phyloP scores from a whole-genome alignment of 2,797 vertebrate species.

The Rallus crepitans region DNA sequence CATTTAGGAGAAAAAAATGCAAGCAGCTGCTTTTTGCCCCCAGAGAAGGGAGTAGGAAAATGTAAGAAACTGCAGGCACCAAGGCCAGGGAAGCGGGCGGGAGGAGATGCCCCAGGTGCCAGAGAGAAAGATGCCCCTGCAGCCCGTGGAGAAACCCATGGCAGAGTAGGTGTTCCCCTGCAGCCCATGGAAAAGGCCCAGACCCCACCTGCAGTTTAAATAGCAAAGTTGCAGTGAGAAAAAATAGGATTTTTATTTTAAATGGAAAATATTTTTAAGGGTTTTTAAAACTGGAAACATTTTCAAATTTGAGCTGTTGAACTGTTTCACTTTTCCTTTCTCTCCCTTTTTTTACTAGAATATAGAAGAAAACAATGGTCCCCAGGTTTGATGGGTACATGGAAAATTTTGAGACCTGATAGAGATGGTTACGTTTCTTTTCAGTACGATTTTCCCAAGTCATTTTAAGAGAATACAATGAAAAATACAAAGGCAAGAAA shows the following conservation, averaged over 20 bases:
- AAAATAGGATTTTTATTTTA: background rate
- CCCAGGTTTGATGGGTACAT: background rate
- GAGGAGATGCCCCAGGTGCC: too few species aligned
- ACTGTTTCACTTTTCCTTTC: background rate
- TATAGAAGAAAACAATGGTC: background rate
- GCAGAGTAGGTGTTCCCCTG: too few species aligned
- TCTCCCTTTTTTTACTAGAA: background rate
- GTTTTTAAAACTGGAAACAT: background rate
- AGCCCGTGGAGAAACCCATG: too few species aligned
- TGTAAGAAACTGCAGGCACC: too few species aligned
- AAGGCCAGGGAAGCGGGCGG: too few species aligned
- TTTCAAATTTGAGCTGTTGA: background rate
- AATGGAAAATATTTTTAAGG: background rate
- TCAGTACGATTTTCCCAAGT: background rate
- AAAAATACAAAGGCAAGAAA: background rate
- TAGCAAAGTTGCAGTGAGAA: background rate
- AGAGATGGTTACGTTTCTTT: background rate
- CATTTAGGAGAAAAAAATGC: too few species aligned
- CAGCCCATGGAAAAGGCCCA: too few species aligned
- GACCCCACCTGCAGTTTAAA: background rate
- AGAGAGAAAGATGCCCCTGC: too few species aligned
- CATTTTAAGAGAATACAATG: background rate
- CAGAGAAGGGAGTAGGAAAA: too few species aligned
- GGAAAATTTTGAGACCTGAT: background rate
- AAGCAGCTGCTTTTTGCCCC: too few species aligned